Evolutionary conservation across 2,113 vertebrate genomes (phyloP).

Genomic region (Eulacestoma nigropectus): DNA sequence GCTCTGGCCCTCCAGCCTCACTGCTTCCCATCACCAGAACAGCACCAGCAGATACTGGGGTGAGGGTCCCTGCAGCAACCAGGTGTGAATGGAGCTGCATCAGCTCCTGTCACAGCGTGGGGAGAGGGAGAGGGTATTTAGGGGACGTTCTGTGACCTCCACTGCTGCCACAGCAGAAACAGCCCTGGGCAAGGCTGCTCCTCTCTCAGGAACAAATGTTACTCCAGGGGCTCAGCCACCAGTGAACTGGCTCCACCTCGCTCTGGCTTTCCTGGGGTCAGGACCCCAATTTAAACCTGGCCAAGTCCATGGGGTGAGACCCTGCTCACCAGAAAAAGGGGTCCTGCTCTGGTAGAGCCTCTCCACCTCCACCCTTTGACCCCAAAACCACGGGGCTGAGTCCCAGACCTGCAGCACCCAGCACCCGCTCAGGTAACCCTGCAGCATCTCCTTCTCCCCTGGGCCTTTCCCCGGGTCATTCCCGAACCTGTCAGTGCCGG

Average conservation of each 20-base stretch:
- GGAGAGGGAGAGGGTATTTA: not conserved
- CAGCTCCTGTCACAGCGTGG: accelerated
- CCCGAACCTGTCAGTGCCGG: accelerated
- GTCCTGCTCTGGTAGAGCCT: not conserved
- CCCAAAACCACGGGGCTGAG: not conserved
- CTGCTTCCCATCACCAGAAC: not conserved
- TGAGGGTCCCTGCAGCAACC: accelerated
- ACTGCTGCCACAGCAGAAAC: not conserved
- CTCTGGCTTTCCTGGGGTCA: not conserved
- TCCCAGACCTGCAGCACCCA: not conserved
- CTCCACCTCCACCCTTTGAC: not conserved
- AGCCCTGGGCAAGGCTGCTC: not conserved
- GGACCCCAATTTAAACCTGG: not conserved
- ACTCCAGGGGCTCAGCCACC: no score
- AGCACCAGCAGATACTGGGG: accelerated
- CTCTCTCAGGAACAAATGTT: not conserved
- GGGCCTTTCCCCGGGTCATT: accelerated
- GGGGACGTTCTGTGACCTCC: not conserved
- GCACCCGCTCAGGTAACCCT: accelerated
- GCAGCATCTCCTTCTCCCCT: not conserved
- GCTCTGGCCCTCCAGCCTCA: not conserved
- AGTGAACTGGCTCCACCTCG: accelerated
- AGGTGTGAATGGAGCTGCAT: accelerated
- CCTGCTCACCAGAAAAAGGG: accelerated
- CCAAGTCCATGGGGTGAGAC: not conserved